Percentiles rank a stretch among this genome's conserved stretches.
These are phyloP conservation scores for Lumbricus terrestris DNA, from an alignment of 2,888 invertebrate species.

Conservation along the genomic window DNA sequence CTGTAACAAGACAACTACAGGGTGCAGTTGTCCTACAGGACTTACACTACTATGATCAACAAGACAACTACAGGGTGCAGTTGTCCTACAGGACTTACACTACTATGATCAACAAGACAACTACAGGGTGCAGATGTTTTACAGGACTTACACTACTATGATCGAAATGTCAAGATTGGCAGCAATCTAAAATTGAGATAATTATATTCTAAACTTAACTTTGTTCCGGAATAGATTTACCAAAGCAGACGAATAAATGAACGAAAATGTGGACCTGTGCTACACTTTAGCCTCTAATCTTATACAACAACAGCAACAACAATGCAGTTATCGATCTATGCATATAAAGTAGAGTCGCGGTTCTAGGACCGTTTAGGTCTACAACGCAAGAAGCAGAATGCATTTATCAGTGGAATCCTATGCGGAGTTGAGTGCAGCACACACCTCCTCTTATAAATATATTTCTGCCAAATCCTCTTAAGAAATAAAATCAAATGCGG, in stretches of 20 bases:
- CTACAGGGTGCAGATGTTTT: too few species aligned
- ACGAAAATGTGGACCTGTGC: not conserved
- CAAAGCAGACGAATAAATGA: not conserved
- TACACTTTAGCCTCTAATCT: not conserved
- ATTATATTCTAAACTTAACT: not conserved
- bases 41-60: too few species aligned
- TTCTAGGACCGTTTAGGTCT: not conserved
- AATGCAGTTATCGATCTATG: not conserved
- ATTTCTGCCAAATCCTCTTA: slow-evolving; percentile 5
- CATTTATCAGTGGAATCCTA: not conserved
- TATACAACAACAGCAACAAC: too few species aligned
- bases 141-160: not conserved
- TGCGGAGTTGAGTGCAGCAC: not conserved
- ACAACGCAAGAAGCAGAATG: not conserved
- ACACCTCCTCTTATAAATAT: not conserved
- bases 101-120: too few species aligned
- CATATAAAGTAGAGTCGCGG: not conserved
- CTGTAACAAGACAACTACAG: not conserved
- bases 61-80: too few species aligned
- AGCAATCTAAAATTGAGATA: not conserved
- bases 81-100: too few species aligned
- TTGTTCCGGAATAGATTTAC: not conserved
- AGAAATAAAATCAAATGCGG: slow-evolving; percentile 10
- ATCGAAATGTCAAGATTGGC: not conserved
- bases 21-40: too few species aligned